Evolutionary conservation across 2,113 vertebrate species (phyloP).

Genomic region (Pardalotus punctatus): DNA sequence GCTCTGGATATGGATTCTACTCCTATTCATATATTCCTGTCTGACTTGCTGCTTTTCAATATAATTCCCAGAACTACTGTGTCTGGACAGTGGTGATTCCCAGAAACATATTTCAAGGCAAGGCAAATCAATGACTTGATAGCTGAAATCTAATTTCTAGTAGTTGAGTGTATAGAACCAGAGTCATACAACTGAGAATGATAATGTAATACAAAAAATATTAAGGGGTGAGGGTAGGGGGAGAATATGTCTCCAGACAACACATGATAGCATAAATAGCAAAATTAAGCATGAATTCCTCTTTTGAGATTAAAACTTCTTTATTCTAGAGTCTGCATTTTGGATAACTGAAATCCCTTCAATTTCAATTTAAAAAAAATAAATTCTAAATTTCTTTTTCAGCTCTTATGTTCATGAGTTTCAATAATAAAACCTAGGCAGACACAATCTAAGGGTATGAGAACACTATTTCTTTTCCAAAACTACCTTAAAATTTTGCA

Average conservation of each 20-base stretch:
- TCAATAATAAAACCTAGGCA: background rate
- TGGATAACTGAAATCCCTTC: background rate
- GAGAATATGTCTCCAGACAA: background rate
- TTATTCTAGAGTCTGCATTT: background rate
- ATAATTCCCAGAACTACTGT: conserved; percentile 61
- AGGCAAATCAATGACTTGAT: conserved; percentile 67
- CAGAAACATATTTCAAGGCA: conserved; percentile 66
- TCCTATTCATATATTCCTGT: conserved; percentile 16
- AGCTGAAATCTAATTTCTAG: conserved; percentile 68
- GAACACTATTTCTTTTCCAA: background rate
- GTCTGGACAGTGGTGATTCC: conserved; percentile 64
- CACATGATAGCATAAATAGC: background rate
- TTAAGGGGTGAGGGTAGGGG: accelerated
- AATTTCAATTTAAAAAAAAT: background rate
- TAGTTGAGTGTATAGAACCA: conserved; percentile 18
- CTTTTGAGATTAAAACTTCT: background rate
- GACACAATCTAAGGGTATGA: background rate
- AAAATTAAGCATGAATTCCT: background rate
- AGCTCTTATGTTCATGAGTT: background rate
- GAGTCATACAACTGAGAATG: background rate
- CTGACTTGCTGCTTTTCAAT: conserved; percentile 38
- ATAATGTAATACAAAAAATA: background rate
- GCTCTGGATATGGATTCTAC: background rate
- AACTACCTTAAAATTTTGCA: background rate
- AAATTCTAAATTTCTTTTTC: background rate